A percentile compares a stretch with the other conserved stretches of the same genome.
These are phyloP conservation scores for Drosophila kanapiae DNA, from an alignment of 1,140 invertebrate species.

Conservation along the genomic window DNA sequence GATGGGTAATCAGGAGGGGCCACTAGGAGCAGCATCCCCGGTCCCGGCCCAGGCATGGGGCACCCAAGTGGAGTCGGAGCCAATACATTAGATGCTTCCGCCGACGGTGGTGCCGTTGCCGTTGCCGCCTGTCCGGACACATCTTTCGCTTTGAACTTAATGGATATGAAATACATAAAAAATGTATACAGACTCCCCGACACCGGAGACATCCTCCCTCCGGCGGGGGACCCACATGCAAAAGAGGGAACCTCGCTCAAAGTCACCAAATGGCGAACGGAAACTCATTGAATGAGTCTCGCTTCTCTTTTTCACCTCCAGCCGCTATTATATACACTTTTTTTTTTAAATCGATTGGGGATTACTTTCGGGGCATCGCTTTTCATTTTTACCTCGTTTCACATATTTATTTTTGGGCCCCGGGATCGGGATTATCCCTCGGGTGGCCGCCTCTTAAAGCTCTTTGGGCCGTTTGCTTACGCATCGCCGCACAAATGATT, in stretches of 20 bases:
- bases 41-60: not conserved
- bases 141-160: slow-evolving; percentile 79
- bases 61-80: slow-evolving; percentile 44
- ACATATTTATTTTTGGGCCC: slow-evolving; percentile 73
- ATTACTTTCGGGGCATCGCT: slow-evolving; percentile 72
- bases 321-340: slow-evolving; percentile 18
- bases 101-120: slow-evolving; percentile 9
- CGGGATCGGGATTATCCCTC: slow-evolving; percentile 57
- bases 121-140: slow-evolving; percentile 60
- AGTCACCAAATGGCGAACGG: slow-evolving; percentile 73
- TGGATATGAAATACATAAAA: slow-evolving; percentile 83
- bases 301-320: slow-evolving; percentile 67
- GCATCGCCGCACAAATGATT: slow-evolving; percentile 80
- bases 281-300: slow-evolving; percentile 71
- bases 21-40: slow-evolving; percentile 29
- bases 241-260: slow-evolving; percentile 47
- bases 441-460: slow-evolving; percentile 28
- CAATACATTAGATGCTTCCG: slow-evolving; percentile 76
- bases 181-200: slow-evolving; percentile 68
- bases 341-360: slow-evolving; percentile 73
- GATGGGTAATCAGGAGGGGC: slow-evolving; percentile 60
- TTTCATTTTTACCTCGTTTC: slow-evolving; percentile 80
- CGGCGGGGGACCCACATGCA: slow-evolving; percentile 52
- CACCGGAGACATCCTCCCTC: slow-evolving; percentile 22
- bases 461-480: slow-evolving; percentile 60